A percentile compares a stretch with the other conserved stretches of the same genome.
Evolutionary conservation across 64 coral and sea anemone genomes (phyloP).

Genomic region (Acropora tenuis): DNA sequence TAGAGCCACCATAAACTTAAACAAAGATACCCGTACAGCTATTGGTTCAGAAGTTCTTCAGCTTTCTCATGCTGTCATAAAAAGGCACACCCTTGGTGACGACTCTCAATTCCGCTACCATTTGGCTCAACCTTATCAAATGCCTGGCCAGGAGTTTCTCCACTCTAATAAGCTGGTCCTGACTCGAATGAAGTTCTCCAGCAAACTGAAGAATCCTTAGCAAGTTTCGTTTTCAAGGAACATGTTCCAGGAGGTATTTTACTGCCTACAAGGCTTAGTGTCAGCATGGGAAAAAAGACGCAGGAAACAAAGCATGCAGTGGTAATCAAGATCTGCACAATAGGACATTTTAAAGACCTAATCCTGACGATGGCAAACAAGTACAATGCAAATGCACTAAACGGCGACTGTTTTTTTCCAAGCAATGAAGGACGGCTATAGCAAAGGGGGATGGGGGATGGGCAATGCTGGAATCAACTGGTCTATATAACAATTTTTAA

Average conservation of each 20-base stretch:
- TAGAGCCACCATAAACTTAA: not conserved
- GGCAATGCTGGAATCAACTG: conserved; percentile 22
- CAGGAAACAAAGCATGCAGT: conserved; percentile 28
- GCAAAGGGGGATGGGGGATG: conserved; percentile 7
- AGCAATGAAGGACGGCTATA: not conserved
- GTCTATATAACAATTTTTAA: not conserved
- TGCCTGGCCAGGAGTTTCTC: conserved; percentile 36
- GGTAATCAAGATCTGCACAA: conserved; percentile 13
- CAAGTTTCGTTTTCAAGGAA: conserved; percentile 7
- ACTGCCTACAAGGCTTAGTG: not conserved
- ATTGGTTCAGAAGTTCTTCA: conserved; percentile 38
- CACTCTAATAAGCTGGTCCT: conserved; percentile 5
- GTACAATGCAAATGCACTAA: conserved; percentile 11
- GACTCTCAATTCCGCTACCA: conserved; percentile 4
- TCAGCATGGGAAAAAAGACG: conserved; percentile 12
- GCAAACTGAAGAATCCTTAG: not conserved
- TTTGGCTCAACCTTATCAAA: conserved; percentile 43
- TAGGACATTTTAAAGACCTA: conserved; percentile 25
- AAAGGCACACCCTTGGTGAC: conserved; percentile 4
- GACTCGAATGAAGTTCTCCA: conserved; percentile 7
- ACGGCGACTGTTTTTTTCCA: conserved; percentile 43
- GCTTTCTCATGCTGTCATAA: conserved; percentile 25
- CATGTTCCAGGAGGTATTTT: not conserved
- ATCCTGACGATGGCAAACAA: not conserved
- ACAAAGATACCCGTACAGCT: not conserved